Evolutionary conservation across 2,888 invertebrate genomes (phyloP).

Genomic region (Eulithis prunata): DNA sequence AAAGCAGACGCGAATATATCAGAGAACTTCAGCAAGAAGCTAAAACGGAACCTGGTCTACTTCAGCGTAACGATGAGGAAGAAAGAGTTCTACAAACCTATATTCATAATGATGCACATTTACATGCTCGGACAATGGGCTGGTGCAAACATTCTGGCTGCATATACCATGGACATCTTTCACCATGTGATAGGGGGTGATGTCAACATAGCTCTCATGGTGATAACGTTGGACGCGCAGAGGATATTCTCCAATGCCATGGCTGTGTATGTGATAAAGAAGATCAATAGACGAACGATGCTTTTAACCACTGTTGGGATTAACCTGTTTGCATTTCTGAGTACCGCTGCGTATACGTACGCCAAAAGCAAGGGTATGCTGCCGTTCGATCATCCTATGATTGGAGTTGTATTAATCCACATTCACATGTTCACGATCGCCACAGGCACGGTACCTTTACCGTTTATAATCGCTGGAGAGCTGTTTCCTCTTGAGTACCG

Average conservation of each 20-base stretch:
- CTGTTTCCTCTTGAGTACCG: constrained; percentile 85
- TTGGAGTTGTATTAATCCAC: constrained; percentile 59
- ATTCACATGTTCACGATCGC: constrained; percentile 80
- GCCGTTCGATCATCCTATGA: constrained; percentile 55
- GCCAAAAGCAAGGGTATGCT: constrained; percentile 43
- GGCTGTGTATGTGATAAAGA: constrained; percentile 68
- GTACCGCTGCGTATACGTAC: constrained; percentile 63
- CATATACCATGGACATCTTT: constrained; percentile 59
- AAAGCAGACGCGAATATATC: constrained; percentile 51
- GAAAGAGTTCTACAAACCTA: constrained; percentile 58
- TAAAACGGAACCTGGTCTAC: constrained; percentile 45
- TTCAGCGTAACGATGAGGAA: constrained; percentile 48
- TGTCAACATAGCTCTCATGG: constrained; percentile 56
- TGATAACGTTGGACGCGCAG: constrained; percentile 66
- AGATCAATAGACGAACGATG: constrained; percentile 65
- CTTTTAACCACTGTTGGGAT: constrained; percentile 60
- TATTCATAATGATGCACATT: constrained; percentile 57
- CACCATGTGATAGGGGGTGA: constrained; percentile 58
- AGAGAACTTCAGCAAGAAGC: constrained; percentile 44
- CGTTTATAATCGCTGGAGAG: constrained; percentile 88
- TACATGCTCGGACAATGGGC: constrained; percentile 50
- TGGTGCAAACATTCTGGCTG: constrained; percentile 49
- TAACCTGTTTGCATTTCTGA: constrained; percentile 59
- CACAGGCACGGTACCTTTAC: constrained; percentile 85
- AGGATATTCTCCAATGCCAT: constrained; percentile 63